These are phyloP conservation scores for Rhyacophila brunnea DNA, from an alignment of 1,140 invertebrate species.

Conservation along the genomic window DNA sequence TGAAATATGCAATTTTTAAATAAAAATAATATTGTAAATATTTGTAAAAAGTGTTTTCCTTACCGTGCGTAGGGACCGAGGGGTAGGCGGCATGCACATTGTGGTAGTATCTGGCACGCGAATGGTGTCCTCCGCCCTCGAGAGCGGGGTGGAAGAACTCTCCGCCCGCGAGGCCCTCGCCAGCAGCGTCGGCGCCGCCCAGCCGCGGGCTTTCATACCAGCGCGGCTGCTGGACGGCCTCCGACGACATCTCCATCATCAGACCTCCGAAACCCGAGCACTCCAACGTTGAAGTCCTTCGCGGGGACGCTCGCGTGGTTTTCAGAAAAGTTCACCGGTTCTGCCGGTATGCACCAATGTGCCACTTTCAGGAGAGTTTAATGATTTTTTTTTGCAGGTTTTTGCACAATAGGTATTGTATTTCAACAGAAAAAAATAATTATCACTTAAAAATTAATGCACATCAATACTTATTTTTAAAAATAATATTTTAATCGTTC, in stretches of 20 bases:
- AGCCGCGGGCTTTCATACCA: constrained; percentile 54
- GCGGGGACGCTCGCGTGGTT: neutral
- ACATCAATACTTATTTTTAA: too few relatives aligned
- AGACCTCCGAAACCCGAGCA: neutral
- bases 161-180: constrained; percentile 44
- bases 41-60: constrained; percentile 34
- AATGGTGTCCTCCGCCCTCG: constrained; percentile 50
- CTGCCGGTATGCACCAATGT: neutral
- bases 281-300: too few relatives aligned
- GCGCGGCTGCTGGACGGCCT: constrained; percentile 48
- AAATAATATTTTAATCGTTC: too few relatives aligned
- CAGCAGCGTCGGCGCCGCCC: constrained; percentile 47
- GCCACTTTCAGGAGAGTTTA: neutral
- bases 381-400: too few relatives aligned
- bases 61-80: constrained; percentile 51
- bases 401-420: too few relatives aligned
- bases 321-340: neutral
- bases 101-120: constrained; percentile 53
- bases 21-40: too few relatives aligned
- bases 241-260: constrained; percentile 48
- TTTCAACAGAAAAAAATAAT: too few relatives aligned
- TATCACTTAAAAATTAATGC: too few relatives aligned
- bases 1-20: too few relatives aligned
- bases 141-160: constrained; percentile 54
- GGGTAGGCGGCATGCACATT: constrained; percentile 55